Base-by-base conservation (phyloP, 2,797 vertebrate species). In the Sebastes minor region DNA sequence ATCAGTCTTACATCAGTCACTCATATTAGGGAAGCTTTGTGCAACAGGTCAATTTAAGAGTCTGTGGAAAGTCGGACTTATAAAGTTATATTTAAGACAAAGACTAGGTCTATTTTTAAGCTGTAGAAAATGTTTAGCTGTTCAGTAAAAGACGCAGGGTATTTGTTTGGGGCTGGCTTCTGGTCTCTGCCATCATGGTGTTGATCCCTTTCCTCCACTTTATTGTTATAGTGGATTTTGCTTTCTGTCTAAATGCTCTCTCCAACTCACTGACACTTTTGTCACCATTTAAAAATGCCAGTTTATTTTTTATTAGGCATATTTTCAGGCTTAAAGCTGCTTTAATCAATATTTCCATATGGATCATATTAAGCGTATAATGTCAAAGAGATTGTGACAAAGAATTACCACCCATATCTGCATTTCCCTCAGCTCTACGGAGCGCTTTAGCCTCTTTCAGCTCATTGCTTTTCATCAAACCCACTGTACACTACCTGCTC, bases 271-370 rank as follows among this genome's bases (percentile, higher is more conserved):
- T 12, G n/a, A 63, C 20, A 22, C n/a, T 22, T 33, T 35, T 28
- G 32, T 23, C n/a, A 22, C 61, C 12, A 22, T 11, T 20, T 62
- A 38, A 64, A 42, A 9, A 18, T 5, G 33, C 1, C 4, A 38
- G 13, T 14, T 38, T 9, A 22, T 25, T n/a, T 33, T 33, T 33
- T 42, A n/a, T 14, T 16, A 23, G 61, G 3, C 10, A 64, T 64
- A 38, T 64, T 66, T 49, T 66, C 23, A 66, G 64, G 2, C 64
- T 49, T 46, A 66, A 66, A 49, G 38, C 27, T 66, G 27, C 8
- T 46, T 30, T 23, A 46, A 57, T 74, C 20, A 32, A 33, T 27
- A 46, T 57, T 49, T 27, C n/a, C 16, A 61, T 46, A 33, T 46
- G 3, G 11, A 52, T 53, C 7, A 61, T 61, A 28, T 53, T 2